These are phyloP conservation scores for Craterocephalus amniculus DNA, from an alignment of 2,797 vertebrate genomes.

Conservation along the genomic window DNA sequence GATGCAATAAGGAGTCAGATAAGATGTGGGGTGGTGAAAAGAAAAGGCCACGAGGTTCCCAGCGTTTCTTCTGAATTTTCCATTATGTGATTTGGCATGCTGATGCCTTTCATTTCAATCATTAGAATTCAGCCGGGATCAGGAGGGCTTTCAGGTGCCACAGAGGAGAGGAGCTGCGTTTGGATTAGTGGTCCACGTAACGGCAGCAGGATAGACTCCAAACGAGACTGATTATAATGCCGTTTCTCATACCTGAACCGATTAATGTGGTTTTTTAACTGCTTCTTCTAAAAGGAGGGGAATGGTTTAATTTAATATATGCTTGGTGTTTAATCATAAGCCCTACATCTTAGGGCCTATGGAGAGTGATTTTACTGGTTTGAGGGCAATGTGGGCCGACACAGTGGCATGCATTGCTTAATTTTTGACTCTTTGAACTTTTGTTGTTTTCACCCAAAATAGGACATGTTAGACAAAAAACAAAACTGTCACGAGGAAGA, in stretches of 20 bases:
- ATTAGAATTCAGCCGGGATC: constrained; percentile 74
- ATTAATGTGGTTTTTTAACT: constrained; percentile 71
- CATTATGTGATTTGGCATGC: constrained; percentile 65
- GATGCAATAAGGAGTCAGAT: constrained; percentile 66
- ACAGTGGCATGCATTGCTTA: constrained; percentile 9
- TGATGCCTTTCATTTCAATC: constrained; percentile 73
- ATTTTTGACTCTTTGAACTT: constrained; percentile 29
- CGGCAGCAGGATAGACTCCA: constrained; percentile 56
- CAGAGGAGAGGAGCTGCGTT: constrained; percentile 54
- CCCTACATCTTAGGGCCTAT: constrained; percentile 49
- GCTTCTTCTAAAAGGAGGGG: constrained; percentile 35
- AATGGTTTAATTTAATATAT: constrained; percentile 79
- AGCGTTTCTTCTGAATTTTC: constrained; percentile 63
- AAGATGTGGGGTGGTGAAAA: constrained; percentile 47
- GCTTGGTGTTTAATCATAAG: constrained; percentile 73
- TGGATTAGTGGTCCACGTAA: constrained; percentile 70
- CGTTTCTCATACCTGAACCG: constrained; percentile 70
- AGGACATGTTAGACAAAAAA: background rate
- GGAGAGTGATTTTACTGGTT: constrained; percentile 54
- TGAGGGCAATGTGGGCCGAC: constrained; percentile 41
- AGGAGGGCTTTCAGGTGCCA: constrained; percentile 74
- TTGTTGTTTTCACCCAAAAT: constrained; percentile 3
- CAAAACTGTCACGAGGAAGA: background rate
- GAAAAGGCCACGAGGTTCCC: constrained; percentile 41
- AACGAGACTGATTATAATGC: constrained; percentile 69